phyloP scores from a whole-genome alignment of 2,113 vertebrate genomes.

The Austrofundulus limnaeus region DNA sequence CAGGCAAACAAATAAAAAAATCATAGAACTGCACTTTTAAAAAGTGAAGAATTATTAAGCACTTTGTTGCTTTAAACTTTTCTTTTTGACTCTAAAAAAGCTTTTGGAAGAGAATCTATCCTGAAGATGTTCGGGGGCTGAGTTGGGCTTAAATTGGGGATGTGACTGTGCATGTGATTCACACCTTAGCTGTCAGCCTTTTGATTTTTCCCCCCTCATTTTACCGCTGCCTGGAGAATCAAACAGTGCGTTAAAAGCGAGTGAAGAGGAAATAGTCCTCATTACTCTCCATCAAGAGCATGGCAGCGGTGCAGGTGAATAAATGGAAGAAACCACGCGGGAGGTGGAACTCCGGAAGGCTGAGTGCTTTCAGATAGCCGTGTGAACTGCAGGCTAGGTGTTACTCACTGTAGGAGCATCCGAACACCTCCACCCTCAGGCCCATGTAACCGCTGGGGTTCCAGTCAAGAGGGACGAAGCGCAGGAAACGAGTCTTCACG shows the following conservation, averaged over 20 bases:
- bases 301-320: slow-evolving; percentile 1
- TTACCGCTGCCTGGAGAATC: neutral
- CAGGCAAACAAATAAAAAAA: too few relatives aligned
- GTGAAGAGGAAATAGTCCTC: slow-evolving; percentile 12
- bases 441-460: slow-evolving; percentile 84
- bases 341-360: neutral
- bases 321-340: neutral
- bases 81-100: too few relatives aligned
- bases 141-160: neutral
- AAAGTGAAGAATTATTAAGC: too few relatives aligned
- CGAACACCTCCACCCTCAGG: slow-evolving; percentile 88
- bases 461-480: slow-evolving; percentile 90
- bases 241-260: neutral
- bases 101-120: neutral
- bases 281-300: slow-evolving; percentile 19
- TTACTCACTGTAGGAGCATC: slow-evolving; percentile 93
- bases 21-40: too few relatives aligned
- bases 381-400: neutral
- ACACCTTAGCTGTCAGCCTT: neutral
- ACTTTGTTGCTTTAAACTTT: too few relatives aligned
- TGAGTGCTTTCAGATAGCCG: neutral
- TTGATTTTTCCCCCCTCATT: neutral
- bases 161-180: neutral
- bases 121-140: neutral
- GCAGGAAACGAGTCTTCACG: slow-evolving; percentile 85